These are phyloP conservation scores for Ellobium chinense DNA, from an alignment of 2,888 invertebrate species.

Conservation along the genomic window DNA sequence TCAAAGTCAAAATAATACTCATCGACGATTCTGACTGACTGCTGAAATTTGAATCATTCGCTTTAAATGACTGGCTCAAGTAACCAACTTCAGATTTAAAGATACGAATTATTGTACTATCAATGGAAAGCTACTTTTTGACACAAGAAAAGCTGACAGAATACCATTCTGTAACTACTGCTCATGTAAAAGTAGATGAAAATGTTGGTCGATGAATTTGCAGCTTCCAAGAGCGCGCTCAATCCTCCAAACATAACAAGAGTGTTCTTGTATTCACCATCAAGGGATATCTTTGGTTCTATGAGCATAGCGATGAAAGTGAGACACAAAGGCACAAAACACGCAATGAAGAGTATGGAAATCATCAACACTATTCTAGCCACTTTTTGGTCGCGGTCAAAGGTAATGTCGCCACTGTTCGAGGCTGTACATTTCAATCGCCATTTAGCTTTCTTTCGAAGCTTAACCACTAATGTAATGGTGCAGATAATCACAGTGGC, in stretches of 20 bases:
- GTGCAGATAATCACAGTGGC: background rate
- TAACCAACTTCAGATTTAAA: too few species aligned
- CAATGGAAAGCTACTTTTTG: too few species aligned
- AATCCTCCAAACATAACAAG: background rate
- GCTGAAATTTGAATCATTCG: too few species aligned
- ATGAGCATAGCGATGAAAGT: background rate
- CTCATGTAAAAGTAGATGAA: too few species aligned
- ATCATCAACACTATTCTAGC: constrained; percentile 19
- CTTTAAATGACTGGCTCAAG: too few species aligned
- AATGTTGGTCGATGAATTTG: background rate
- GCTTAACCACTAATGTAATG: background rate
- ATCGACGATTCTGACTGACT: too few species aligned
- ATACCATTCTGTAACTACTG: too few species aligned
- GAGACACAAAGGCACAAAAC: background rate
- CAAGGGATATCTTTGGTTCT: background rate
- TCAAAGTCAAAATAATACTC: too few species aligned
- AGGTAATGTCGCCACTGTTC: background rate
- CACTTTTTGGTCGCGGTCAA: background rate
- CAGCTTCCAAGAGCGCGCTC: background rate
- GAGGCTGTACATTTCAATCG: background rate
- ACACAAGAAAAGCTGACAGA: too few species aligned
- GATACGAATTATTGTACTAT: too few species aligned
- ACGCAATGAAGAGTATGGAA: background rate
- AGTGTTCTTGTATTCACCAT: background rate
- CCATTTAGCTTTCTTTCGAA: background rate